Evolutionary conservation across 2,888 invertebrate species (phyloP).

Genomic region (Melinopterus prodromus): DNA sequence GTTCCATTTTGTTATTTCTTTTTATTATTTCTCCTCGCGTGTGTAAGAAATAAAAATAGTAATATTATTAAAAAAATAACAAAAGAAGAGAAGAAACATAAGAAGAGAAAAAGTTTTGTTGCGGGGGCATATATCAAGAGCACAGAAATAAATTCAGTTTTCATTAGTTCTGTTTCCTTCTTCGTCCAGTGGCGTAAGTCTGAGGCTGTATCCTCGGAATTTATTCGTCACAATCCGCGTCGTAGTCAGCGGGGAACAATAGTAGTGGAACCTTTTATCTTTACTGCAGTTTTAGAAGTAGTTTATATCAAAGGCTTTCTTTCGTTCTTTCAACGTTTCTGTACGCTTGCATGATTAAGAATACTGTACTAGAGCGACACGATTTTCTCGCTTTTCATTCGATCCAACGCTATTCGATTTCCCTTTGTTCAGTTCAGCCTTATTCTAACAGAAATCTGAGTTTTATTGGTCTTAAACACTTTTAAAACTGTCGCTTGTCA

Average conservation of each 20-base stretch:
- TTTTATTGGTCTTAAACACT: no score
- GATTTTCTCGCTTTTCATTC: no score
- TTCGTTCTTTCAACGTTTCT: background rate
- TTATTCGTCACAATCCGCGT: background rate
- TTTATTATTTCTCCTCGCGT: background rate
- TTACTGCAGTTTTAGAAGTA: background rate
- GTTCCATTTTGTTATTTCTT: background rate
- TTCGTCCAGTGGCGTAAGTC: background rate
- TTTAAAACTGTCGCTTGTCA: no score
- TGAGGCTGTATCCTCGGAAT: background rate
- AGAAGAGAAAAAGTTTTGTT: background rate
- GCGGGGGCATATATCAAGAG: background rate
- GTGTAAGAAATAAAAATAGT: background rate
- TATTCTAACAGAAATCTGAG: no score
- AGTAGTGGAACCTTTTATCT: background rate
- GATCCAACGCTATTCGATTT: no score
- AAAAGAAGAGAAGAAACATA: background rate
- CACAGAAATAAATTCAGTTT: background rate
- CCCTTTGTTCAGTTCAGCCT: no score
- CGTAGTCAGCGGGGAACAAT: background rate
- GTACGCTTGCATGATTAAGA: background rate
- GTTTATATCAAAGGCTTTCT: background rate
- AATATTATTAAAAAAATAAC: background rate
- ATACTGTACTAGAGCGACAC: background rate
- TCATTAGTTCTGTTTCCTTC: background rate